Base-by-base conservation (phyloP, 2,888 invertebrate species). In the Athalia cordata region DNA sequence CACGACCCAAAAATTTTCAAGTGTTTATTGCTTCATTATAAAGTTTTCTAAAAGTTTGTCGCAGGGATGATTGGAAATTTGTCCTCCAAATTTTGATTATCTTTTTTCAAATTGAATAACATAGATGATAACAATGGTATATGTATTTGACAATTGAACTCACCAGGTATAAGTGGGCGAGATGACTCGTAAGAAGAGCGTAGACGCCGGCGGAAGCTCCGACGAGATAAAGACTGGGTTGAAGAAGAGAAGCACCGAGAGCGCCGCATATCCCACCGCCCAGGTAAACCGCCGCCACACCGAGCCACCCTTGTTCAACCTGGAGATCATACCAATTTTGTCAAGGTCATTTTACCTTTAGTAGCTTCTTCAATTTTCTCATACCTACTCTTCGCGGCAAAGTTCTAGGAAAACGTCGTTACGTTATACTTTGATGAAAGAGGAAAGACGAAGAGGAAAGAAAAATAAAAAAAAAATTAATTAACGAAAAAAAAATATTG, bases 201-300 rank as follows among this genome's bases (percentile, higher is more conserved):
- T 97, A 98, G 77, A 97, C 96, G 6, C 97, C 98, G 0, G 96
- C 97, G 0, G 97, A 97, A 57, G 97, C 96, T 29, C 98, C 98
- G 68, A 97, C 95, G 83, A 98, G 93, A 85, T 94, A 93, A 79
- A 95, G 94, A 80, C 92, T 91, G 47, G 95, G 95, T 89, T 96
- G 95, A 86, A 96, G 92, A 78, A 94, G 93, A 47, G 94, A 94
- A 0, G 95, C 95, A 65, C 95, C 95, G 80, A 96, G 91, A 52
- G 96, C 94, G 81, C 95, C 96, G 72, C 94, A 94, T 65, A 94
- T 91, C 81, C 96, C 95, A 43, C 97, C 97, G 8, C 93, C 93
- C 82, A 93, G 86, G 92, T 97, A 97, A 82, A 97, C 92, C 68
- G 92, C 86, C 61, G 93, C 92, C 80, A 96, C 93, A 77, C 95